These are phyloP conservation scores for Nemopilema nomurai DNA, from an alignment of 30 jellyfish, hydroid and myxozoan genomes.

Conservation along the genomic window DNA sequence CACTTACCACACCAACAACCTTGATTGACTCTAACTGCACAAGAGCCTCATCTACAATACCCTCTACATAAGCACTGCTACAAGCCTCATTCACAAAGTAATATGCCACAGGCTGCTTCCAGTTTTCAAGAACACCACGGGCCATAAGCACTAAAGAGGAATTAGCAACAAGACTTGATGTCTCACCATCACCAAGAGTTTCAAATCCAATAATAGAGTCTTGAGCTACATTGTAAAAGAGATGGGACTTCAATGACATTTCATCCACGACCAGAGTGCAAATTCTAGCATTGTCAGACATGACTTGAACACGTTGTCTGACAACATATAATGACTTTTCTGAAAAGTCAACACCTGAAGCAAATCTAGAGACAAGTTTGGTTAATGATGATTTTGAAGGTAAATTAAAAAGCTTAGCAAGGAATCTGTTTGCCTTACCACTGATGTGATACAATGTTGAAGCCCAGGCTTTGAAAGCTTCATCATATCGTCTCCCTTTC, in stretches of 20 bases:
- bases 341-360: not conserved
- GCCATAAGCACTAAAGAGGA: constrained; percentile 28
- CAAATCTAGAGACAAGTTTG: constrained; percentile 2
- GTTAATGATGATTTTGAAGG: not conserved
- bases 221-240: not conserved
- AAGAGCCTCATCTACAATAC: constrained; percentile 12
- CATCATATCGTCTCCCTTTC: not conserved
- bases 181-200: constrained; percentile 25
- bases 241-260: constrained; percentile 34
- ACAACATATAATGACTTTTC: not conserved
- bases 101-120: constrained; percentile 41
- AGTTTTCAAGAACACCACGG: constrained; percentile 6
- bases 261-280: constrained; percentile 25
- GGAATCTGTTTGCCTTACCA: constrained; percentile 15
- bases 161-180: constrained; percentile 18
- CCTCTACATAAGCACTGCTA: not conserved
- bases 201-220: constrained; percentile 20
- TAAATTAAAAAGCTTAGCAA: not conserved
- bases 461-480: constrained; percentile 16
- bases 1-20: constrained; percentile 33
- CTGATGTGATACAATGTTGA: constrained; percentile 11
- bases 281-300: constrained; percentile 4
- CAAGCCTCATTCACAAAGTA: constrained; percentile 22
- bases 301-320: constrained; percentile 1
- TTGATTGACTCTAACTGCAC: not conserved